Evolutionary conservation across 2,113 vertebrate genomes (phyloP), one percentile per base, ranked within the genome.

Genomic region (Pholis gunnellus): DNA sequence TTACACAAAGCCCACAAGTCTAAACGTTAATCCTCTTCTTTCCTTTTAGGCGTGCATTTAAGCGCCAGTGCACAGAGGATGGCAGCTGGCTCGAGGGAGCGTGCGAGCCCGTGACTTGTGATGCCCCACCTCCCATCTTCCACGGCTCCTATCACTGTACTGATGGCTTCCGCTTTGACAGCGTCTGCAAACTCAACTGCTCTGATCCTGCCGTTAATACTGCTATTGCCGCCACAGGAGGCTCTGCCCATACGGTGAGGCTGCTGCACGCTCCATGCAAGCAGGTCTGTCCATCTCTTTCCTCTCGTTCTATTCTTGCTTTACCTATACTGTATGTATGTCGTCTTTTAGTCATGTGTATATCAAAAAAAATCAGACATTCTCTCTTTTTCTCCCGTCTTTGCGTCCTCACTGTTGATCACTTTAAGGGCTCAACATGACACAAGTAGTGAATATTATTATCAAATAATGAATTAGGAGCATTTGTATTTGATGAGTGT

Each of bases 61-160:
- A 98, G 93, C 96, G 95, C 44, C 97, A 98, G 90, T 99, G 98
- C 87, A 98, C 96, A 0, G 97, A 99, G 40, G 98, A 99, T 0
- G 98, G 98, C 78, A 97, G 96, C 59, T 99, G 98, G 98, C 94
- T 97, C 44, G 95, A 96, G 0, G 97, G 96, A 0, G 93, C 95
- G 1, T 99, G 98, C 1, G 95, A 97, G 76, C 97, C 98, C 0
- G 97, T 99, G 75, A 99, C 97, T n/a, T 99, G 98, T 4, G 96
- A 97, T 34, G 93, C 97, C 2, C 98, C 97, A 0, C 97, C 97
- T 1, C 91, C 96, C 22, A 97, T 97, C 78, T 99, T 99, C 91
- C 96, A 98, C 0, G 98, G 97, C 61, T 95, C 98, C 56, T 99
- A 98, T 92, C 96, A 97, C 86, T 99, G 98, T 82, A 98, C 96